Conservation (phyloP, 2,888 invertebrate species). For the Athalia cordata region DNA sequence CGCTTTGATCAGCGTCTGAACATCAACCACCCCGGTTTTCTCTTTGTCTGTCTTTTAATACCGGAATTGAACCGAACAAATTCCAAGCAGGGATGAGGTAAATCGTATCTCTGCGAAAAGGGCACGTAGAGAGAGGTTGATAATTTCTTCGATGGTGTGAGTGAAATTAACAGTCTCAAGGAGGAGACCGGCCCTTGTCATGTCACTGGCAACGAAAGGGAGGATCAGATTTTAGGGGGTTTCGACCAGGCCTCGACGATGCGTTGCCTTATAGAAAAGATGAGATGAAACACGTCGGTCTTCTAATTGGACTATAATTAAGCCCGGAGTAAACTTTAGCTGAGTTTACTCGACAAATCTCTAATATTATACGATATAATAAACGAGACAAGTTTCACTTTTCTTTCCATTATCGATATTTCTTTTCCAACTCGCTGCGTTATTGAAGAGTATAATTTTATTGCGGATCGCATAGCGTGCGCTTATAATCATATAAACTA, state of each 20-base stretch:
- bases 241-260: background rate
- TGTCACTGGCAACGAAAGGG: background rate
- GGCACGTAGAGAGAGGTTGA: background rate
- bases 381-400: background rate
- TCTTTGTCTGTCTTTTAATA: conserved; percentile 10
- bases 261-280: background rate
- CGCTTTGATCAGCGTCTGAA: background rate
- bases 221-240: conserved; percentile 1
- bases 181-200: background rate
- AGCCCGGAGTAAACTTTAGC: background rate
- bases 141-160: background rate
- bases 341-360: background rate
- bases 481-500: no score
- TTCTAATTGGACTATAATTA: conserved; percentile 15
- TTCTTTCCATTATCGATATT: background rate
- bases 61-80: background rate
- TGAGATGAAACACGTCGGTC: background rate
- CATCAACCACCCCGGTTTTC: background rate
- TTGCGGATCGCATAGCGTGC: no score
- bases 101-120: background rate
- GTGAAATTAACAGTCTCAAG: conserved; percentile 12
- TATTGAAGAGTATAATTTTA: no score
- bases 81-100: background rate
- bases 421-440: background rate
- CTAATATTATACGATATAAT: background rate